Base-by-base conservation (phyloP, 2,888 invertebrate genomes). In the Cabera pusaria region DNA sequence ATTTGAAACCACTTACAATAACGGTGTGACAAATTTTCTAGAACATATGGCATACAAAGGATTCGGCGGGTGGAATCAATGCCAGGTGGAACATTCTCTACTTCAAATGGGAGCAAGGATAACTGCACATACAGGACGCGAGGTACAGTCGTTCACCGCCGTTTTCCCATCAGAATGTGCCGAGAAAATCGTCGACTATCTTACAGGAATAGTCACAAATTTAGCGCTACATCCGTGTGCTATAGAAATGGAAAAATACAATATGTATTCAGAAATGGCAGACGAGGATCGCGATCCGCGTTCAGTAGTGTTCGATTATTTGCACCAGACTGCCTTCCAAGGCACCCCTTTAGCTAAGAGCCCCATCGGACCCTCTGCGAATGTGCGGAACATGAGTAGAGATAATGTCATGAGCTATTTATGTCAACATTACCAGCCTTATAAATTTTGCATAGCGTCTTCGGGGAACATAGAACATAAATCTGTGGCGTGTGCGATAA, bases 391-490 rank as follows among this genome's bases (percentile, higher is more conserved):
- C 1, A 96, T 74, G 90, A 92, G 92, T 34, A 50, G 49, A 11
- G 3, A 26, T 1, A 49, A 44, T n/a, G 33, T 90, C 1, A 12
- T 21, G 2, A 23, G 35, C 1, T 84, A 61, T 43, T 44, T 77
- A 5, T 23, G 36, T 3, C 53, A 72, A 26, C 64, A 74, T 32
- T 84, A 78, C 18, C 68, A 67, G 11, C 81, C 83, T 0, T 60
- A 92, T 7, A 86, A 95, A 49, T 91, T 96, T 65, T 93, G 95
- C 2, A 69, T 97, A 14, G 92, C 93, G 14, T 92, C 92, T 22
- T 93, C 95, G 20, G 95, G 93, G 34, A n/a, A n/a, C n/a, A n/a
- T n/a, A n/a, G n/a, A n/a, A n/a, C n/a, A n/a, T n/a, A n/a, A n/a
- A n/a, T n/a, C n/a, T n/a, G n/a, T n/a, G n/a, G n/a, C n/a, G n/a